Conservation (phyloP, 2,888 invertebrate genomes). For the Cabera pusaria region DNA sequence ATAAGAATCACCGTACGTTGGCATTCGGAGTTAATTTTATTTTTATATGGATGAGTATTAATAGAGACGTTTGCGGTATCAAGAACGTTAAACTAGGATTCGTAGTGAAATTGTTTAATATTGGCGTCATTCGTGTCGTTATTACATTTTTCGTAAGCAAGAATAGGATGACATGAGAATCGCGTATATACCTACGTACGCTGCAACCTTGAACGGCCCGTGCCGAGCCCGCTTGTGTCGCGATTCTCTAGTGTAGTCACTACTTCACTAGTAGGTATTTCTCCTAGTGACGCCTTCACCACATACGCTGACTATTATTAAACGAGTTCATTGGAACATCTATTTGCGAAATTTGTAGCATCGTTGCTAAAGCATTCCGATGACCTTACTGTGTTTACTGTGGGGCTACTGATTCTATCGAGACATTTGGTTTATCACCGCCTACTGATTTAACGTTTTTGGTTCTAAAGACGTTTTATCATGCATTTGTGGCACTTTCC, state of each 20-base stretch:
- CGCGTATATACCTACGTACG: constrained; percentile 32
- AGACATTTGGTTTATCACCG: constrained; percentile 18
- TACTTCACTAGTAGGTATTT: constrained; percentile 55
- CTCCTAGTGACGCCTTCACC: constrained; percentile 64
- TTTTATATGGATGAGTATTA: constrained; percentile 18
- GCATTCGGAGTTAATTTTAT: constrained; percentile 9
- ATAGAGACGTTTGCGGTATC: constrained; percentile 10
- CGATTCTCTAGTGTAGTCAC: constrained; percentile 24
- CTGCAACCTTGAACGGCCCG: constrained; percentile 57
- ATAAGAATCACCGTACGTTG: constrained; percentile 9
- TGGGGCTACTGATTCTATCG: constrained; percentile 32
- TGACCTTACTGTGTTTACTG: constrained; percentile 66
- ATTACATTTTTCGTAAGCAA: constrained; percentile 48
- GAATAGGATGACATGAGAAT: constrained; percentile 27
- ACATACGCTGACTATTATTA: constrained; percentile 76
- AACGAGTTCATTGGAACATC: constrained; percentile 83
- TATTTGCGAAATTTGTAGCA: constrained; percentile 81
- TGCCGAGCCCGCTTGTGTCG: constrained; percentile 13
- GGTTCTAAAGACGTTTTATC: not conserved
- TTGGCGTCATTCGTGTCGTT: constrained; percentile 24
- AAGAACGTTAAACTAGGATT: constrained; percentile 29
- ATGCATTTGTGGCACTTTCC: not conserved
- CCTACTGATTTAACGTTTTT: constrained; percentile 3
- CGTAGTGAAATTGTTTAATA: constrained; percentile 32
- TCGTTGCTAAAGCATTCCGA: constrained; percentile 70